Evolutionary conservation across 2,888 invertebrate genomes (phyloP), one percentile per base, ranked within the genome.

Genomic region (Lepeophtheirus nordmannii): DNA sequence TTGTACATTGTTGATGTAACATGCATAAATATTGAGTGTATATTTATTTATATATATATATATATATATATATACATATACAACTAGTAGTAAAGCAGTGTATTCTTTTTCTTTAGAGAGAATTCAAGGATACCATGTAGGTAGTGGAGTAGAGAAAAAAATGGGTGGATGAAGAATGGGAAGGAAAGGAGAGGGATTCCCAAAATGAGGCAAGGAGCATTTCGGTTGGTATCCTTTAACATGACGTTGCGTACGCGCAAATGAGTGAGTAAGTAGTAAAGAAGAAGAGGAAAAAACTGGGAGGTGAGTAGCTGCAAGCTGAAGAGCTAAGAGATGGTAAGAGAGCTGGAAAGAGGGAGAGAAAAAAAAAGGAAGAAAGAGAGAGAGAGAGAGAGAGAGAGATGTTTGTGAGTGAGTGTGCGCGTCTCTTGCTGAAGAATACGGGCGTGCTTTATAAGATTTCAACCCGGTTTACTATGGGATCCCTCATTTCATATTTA

Each of bases 181-280:
- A 46, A n/a, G 53, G 30, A 30, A 46, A 17, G 53, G 53, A 46
- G 53, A 46, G 53, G 53, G 17, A 46, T 5, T 46, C 53, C 53
- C 53, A 17, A 17, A 46, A 17, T 46, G 53, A 46, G 53, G 53
- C 53, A 46, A 30, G 30, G 53, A 46, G n/a, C 5, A 3, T 46
- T 46, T 46, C 8, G 14, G 53, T 46, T 68, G 30, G 60, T 64
- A 37, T 37, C 39, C 66, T 62, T 62, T 68, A 60, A 59, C 56
- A 56, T 57, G 62, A 58, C 60, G 59, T 59, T 20, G 53, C 58
- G 57, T 67, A 58, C 56, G 30, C 20, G 53, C 61, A 66, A 67
- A 61, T 10, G 61, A 59, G 59, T 68, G 56, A 60, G 56, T 68
- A 39, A 61, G 17, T 30, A 41, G 30, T 67, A 59, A 39, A 39